These are phyloP conservation scores for Petrocephalus zakoni DNA, from an alignment of 2,113 vertebrate species.

Conservation along the genomic window DNA sequence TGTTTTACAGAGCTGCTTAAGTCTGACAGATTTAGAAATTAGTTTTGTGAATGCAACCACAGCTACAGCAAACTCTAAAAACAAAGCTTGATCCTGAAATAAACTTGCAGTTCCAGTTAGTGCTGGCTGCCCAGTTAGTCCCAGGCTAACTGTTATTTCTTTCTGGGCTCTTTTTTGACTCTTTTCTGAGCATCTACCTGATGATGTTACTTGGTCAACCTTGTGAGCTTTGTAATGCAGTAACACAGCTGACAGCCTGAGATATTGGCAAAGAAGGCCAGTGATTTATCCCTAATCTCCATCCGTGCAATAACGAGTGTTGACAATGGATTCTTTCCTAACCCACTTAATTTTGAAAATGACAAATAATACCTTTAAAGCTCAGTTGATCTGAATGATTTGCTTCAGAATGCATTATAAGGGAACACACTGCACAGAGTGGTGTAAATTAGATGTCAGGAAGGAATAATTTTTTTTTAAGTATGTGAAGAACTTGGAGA, in stretches of 20 bases:
- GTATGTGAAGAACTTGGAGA: background rate
- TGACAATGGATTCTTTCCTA: background rate
- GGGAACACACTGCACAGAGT: background rate
- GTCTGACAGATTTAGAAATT: slow-evolving; percentile 21
- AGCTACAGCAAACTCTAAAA: background rate
- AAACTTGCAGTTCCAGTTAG: background rate
- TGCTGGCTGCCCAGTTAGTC: background rate
- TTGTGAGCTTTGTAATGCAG: background rate
- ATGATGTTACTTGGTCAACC: background rate
- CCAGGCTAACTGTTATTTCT: background rate
- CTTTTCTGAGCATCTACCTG: background rate
- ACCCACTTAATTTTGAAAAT: background rate
- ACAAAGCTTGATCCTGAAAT: background rate
- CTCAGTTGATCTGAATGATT: background rate
- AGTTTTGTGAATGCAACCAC: background rate
- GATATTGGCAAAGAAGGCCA: background rate
- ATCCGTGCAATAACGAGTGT: background rate
- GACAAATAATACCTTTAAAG: background rate
- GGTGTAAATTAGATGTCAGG: background rate
- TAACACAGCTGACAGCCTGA: background rate
- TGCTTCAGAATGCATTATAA: background rate
- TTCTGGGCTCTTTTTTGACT: background rate
- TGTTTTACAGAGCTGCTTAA: slow-evolving; percentile 8
- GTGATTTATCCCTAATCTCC: background rate
- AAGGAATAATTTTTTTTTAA: background rate